Evolutionary conservation across 2,888 invertebrate species (phyloP), one percentile per base, ranked within the genome.

Genomic region (Spodoptera littoralis): DNA sequence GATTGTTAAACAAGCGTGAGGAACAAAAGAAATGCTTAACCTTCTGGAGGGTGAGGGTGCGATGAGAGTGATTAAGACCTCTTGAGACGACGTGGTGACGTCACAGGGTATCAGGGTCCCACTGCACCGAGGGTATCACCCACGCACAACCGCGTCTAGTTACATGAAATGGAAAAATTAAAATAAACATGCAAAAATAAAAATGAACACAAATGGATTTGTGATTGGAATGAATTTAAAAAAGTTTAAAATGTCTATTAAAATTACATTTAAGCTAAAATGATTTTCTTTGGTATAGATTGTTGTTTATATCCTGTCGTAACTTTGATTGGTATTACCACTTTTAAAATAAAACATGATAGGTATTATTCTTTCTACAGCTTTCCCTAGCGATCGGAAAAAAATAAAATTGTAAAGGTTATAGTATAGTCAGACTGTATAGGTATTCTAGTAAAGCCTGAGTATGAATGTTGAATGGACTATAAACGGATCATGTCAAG

Each of bases 51-150:
- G 75, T 59, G 80, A 60, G 77, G 73, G 83, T 76, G 82, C 73
- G 73, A 73, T 62, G 70, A 72, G 65, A 71, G 76, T 81, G 79
- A 81, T 82, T 80, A 83, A 73, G 74, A 71, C 64, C 64, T 77
- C 73, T 74, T 75, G 72, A 75, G 64, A 50, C 62, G 68, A 53
- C 42, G 11, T 44, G 59, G 63, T 63, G 79, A 72, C 71, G 79
- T 81, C 77, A 83, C 88, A 93, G 85, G 71, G 91, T 88, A 72
- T 86, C 88, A 47, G 91, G 91, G 77, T 94, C 88, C 94, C 94
- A 94, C 66, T 87, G 84, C 85, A 94, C 89, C 41, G 90, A 85
- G 68, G 93, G 93, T 77, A 94, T 93, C 73, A 91, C 87, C 94
- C 94, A 94, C 48, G 93, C 88, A 80, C 92, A 92, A 80, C 88